Conservation (phyloP, 2,888 invertebrate genomes). For the Tetheella fluctuosa region DNA sequence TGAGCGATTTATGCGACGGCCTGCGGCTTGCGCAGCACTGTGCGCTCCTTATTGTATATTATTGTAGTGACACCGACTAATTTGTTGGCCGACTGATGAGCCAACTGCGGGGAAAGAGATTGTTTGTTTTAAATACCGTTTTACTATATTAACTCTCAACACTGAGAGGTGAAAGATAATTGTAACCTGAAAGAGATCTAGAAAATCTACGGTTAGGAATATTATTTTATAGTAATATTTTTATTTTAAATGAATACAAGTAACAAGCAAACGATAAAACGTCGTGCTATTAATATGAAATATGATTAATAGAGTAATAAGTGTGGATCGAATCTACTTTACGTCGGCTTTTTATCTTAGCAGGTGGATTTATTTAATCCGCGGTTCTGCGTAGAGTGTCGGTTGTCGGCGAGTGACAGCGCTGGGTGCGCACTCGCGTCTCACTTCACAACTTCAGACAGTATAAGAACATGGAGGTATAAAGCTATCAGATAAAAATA, state of each 20-base stretch:
- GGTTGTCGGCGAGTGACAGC: slow-evolving; percentile 52
- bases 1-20: slow-evolving; percentile 82
- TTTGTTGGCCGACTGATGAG: slow-evolving; percentile 82
- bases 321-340: slow-evolving; percentile 51
- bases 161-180: slow-evolving; percentile 40
- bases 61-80: slow-evolving; percentile 83
- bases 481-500: slow-evolving; percentile 11
- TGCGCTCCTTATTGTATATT: slow-evolving; percentile 80
- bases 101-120: slow-evolving; percentile 73
- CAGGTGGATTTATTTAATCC: slow-evolving; percentile 71
- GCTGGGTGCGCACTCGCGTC: slow-evolving; percentile 60
- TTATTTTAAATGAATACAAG: slow-evolving; percentile 1
- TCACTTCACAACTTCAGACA: slow-evolving; percentile 54
- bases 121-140: slow-evolving; percentile 65
- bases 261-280: slow-evolving; percentile 4
- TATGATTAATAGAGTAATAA: slow-evolving; percentile 43
- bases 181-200: slow-evolving; percentile 21
- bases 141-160: slow-evolving; percentile 63
- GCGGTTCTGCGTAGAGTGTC: slow-evolving; percentile 46
- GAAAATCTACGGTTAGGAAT: slow-evolving; percentile 26
- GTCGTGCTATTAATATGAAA: slow-evolving; percentile 20
- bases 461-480: slow-evolving; percentile 45
- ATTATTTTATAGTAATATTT: too few relatives aligned
- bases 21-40: slow-evolving; percentile 62
- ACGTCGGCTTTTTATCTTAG: slow-evolving; percentile 69